A percentile compares a stretch with the other conserved stretches of the same genome.
These are phyloP conservation scores for Galbula dea DNA, from an alignment of 2,113 vertebrate species.

Conservation along the genomic window DNA sequence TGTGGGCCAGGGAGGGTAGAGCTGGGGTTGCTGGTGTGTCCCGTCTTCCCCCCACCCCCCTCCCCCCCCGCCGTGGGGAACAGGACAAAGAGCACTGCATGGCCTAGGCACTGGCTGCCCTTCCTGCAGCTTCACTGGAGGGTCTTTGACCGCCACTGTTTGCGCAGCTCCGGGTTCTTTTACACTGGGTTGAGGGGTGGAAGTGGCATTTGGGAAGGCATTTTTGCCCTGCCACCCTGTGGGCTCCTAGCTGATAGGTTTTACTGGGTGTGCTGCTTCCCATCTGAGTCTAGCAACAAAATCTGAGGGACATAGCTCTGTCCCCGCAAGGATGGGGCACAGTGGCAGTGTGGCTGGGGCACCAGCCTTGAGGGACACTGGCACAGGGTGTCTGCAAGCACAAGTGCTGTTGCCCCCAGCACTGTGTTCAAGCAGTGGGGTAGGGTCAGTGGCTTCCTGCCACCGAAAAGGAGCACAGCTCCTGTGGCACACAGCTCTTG, in stretches of 20 bases:
- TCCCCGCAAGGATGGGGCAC: accelerated
- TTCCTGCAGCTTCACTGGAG: neutral
- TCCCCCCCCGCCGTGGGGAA: too few relatives aligned
- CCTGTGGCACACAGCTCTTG: accelerated
- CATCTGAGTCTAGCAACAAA: neutral
- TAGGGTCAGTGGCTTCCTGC: neutral
- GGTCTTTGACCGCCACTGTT: neutral
- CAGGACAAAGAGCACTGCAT: accelerated
- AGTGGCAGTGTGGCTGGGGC: neutral
- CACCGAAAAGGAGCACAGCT: neutral
- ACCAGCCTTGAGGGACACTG: neutral
- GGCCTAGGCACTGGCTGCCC: neutral
- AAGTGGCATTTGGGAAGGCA: neutral
- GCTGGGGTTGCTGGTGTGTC: neutral
- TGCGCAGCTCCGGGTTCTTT: accelerated
- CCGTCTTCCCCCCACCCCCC: too few relatives aligned
- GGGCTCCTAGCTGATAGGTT: neutral
- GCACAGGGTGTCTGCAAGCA: neutral
- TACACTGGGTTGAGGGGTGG: neutral
- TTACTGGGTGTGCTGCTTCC: neutral
- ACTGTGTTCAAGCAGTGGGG: accelerated
- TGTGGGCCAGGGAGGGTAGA: neutral
- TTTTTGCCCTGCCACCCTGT: neutral
- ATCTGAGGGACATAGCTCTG: neutral
- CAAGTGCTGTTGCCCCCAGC: neutral